Evolutionary conservation across 2,797 vertebrate genomes (phyloP), one percentile per base, ranked within the genome.

Genomic region (Scarus forsteni): DNA sequence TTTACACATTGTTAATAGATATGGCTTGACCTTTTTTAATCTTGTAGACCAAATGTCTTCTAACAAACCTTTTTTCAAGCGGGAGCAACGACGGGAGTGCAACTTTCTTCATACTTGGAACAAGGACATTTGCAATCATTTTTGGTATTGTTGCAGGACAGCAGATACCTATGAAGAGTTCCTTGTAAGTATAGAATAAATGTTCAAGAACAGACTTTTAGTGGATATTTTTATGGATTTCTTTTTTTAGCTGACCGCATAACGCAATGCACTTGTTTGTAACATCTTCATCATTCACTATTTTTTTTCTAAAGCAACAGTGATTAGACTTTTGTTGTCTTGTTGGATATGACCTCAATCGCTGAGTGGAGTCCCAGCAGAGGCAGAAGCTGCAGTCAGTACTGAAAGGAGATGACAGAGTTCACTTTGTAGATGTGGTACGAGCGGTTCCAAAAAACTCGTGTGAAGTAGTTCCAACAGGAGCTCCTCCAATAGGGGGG

Each of bases 391-490:
- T 14, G 54, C 85, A 39, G 74, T 97, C 95, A 98, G 78, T 96
- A 98, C 80, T 98, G 97, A 80, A 98, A 99, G 63, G 98, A 98
- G 91, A 99, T 97, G 92, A 98, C 95, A 8, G 96, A 92, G 95
- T 99, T 99, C 82, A 99, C 95, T 94, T 92, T 97, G 93, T 98
- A 99, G 44, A 98, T 94, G 79, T 97, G 98, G 76, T 96, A 98
- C 11, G 96, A 98, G 70, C 96, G 95, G 85, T 98, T 99, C 97
- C 97, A 98, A 91, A 98, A 98, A 12, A 98, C 96, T 36, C 96
- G 92, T 40, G 96, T 98, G 89, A 99, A 99, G 82, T 99, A 99
- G 92, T 98, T 99, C 73, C n/a, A n/a, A n/a, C n/a, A n/a, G n/a
- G n/a, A n/a, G n/a, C n/a, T n/a, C n/a, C n/a, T n/a, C n/a, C n/a